Evolutionary conservation across 1,140 invertebrate genomes (phyloP).

Genomic region (Kradibia gibbosae): DNA sequence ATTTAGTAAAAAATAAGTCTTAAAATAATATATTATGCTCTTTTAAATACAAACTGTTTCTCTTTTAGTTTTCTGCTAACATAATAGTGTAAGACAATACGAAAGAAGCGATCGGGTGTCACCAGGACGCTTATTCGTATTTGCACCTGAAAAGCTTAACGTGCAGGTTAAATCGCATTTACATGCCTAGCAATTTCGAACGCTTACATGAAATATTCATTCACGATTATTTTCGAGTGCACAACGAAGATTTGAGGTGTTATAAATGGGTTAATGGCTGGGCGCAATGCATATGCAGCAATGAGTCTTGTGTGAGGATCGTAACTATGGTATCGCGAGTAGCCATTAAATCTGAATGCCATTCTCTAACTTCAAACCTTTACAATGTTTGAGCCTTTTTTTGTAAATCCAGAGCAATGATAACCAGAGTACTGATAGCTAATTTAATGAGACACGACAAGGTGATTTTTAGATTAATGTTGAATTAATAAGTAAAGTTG

Average conservation of each 20-base stretch:
- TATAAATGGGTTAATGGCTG: slow-evolving; percentile 39
- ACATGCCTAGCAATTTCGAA: slow-evolving; percentile 42
- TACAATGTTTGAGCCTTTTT: neutral
- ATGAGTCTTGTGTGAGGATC: neutral
- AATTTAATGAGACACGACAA: neutral
- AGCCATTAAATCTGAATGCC: slow-evolving; percentile 17
- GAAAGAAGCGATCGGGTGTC: neutral
- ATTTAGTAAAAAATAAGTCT: too few species aligned
- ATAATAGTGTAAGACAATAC: neutral
- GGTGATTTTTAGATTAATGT: neutral
- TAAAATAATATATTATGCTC: too few species aligned
- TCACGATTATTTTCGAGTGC: slow-evolving; percentile 41
- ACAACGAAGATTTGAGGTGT: slow-evolving; percentile 26
- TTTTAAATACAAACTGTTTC: neutral
- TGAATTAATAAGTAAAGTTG: neutral
- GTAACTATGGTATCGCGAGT: neutral
- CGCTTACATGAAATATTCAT: slow-evolving; percentile 47
- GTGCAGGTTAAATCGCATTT: slow-evolving; percentile 39
- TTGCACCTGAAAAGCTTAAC: slow-evolving; percentile 33
- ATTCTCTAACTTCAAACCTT: neutral
- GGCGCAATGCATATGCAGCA: neutral
- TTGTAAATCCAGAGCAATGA: too few species aligned
- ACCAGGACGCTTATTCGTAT: neutral
- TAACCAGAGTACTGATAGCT: neutral
- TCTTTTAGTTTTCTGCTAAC: neutral